Evolutionary conservation across 2,888 invertebrate species (phyloP), one percentile per base, ranked within the genome.

Genomic region (Xestia rhomboidea): DNA sequence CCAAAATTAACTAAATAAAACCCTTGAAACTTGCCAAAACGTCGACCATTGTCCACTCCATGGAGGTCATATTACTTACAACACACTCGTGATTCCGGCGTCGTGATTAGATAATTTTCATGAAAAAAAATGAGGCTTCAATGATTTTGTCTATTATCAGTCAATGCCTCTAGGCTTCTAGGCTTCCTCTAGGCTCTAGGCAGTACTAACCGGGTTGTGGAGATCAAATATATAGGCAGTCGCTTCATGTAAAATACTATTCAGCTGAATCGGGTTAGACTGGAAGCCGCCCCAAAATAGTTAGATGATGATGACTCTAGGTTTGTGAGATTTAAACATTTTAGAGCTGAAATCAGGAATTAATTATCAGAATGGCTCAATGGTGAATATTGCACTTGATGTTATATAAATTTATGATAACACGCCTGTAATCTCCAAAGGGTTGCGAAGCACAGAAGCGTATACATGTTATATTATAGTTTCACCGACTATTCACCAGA

Each of bases 71-170:
- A 60, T n/a, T 41, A 41, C 10, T 64, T 15, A 83, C 70, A 46
- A 62, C 63, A 38, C 51, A 70, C 66, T 78, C 78, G 72, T 81
- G 85, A 82, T 77, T 74, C 62, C 34, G 44, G 21, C 10, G 27
- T 68, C 88, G 83, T 88, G 87, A 82, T 88, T 71, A 81, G 76
- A 87, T 87, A 80, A 87, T 86, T 80, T 76, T 71, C 77, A 82
- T 63, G n/a, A 77, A 60, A 63, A 67, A 30, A 84, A 83, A 86
- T 77, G 15, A 67, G 54, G 27, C 4, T 80, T 83, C 85, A 87
- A 85, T 82, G 74, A 41, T 63, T 38, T 66, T 10, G 24, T 70
- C 41, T 51, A 18, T 41, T 27, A 62, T 62, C 62, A 62, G 21
- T 34, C 62, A 62, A 5, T 21, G 62, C 5, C 2, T 30, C 18